These are phyloP conservation scores for Calliopum simillimum DNA, from an alignment of 2,888 invertebrate genomes.

Conservation along the genomic window DNA sequence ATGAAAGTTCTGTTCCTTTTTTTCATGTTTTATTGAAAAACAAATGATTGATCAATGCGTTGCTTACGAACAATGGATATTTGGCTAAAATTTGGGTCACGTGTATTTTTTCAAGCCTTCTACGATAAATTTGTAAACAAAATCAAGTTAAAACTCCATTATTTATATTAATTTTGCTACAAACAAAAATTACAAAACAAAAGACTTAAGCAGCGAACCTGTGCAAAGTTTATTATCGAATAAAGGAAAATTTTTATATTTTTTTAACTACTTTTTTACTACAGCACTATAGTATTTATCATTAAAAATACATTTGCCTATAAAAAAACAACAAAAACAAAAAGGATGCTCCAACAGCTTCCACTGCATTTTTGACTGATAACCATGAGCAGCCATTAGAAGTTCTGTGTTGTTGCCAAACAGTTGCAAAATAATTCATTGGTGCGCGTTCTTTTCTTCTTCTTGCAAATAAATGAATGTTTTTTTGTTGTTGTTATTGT, in stretches of 20 bases:
- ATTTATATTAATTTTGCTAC: not conserved
- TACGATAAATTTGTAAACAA: not conserved
- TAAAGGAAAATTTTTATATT: too few relatives aligned
- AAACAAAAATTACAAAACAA: conserved; percentile 8
- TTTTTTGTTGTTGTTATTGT: not conserved
- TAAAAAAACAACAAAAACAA: conserved; percentile 8
- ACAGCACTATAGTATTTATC: not conserved
- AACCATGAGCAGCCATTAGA: conserved; percentile 20
- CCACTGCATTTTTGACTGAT: conserved; percentile 6
- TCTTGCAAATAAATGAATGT: not conserved
- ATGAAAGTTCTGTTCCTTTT: too few relatives aligned
- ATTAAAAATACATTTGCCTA: conserved; percentile 23
- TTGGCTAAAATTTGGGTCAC: too few relatives aligned
- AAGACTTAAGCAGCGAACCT: conserved; percentile 35
- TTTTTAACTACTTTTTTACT: too few relatives aligned
- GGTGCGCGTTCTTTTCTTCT: not conserved
- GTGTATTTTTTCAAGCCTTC: too few relatives aligned
- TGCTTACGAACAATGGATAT: too few relatives aligned
- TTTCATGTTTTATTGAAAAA: too few relatives aligned
- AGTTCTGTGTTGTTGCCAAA: not conserved
- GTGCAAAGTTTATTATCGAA: conserved; percentile 7
- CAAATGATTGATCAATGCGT: too few relatives aligned
- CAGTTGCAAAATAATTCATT: conserved; percentile 6
- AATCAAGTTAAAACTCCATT: too few relatives aligned
- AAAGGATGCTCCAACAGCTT: not conserved